These are phyloP conservation scores for Antechinus stuartii DNA, from an alignment of 2,113 vertebrate genomes.

Conservation along the genomic window DNA sequence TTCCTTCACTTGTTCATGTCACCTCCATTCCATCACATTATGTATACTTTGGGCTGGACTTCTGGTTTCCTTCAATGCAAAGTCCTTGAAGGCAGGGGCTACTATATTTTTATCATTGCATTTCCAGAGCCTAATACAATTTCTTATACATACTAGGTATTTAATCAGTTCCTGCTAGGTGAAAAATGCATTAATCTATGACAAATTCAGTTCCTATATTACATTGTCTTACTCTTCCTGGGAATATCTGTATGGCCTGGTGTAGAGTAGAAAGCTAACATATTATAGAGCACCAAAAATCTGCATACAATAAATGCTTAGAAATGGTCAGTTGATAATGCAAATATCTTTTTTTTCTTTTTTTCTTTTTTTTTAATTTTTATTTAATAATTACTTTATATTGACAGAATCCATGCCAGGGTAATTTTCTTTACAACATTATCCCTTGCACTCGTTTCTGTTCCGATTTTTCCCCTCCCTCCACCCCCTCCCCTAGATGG, in stretches of 20 bases:
- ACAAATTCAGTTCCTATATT: not conserved
- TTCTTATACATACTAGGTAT: conserved; percentile 11
- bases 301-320: not conserved
- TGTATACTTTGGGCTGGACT: not conserved
- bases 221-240: not conserved
- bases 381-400: too few relatives aligned
- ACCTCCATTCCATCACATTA: not conserved
- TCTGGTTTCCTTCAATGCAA: not conserved
- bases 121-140: not conserved
- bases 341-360: not conserved
- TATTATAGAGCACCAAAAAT: not conserved
- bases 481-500: too few relatives aligned
- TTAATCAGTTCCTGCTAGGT: not conserved
- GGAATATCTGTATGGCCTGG: not conserved
- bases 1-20: not conserved
- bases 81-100: not conserved
- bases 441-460: too few relatives aligned
- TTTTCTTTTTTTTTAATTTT: too few relatives aligned
- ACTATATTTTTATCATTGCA: not conserved
- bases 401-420: too few relatives aligned
- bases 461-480: too few relatives aligned
- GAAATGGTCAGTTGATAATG: not conserved
- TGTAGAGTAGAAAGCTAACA: not conserved
- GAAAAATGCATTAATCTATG: not conserved
- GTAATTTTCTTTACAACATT: too few relatives aligned